Evolutionary conservation across 2,888 invertebrate genomes (phyloP).

Genomic region (Leptinotarsa juncta): DNA sequence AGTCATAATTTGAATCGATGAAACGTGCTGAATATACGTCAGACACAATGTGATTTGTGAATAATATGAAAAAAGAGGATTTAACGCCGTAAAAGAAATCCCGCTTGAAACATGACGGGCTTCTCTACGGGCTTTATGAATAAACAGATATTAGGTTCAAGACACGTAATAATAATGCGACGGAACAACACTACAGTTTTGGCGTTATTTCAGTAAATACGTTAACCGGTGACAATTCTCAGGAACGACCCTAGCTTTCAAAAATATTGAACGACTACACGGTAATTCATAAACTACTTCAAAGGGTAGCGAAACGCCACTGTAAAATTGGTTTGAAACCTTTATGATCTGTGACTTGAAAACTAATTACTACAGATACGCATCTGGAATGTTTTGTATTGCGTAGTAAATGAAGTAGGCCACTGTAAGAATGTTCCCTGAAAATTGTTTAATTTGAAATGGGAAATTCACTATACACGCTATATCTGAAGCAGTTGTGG

Average conservation of each 20-base stretch:
- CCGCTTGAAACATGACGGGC: too few species aligned
- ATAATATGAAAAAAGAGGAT: too few species aligned
- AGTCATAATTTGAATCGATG: too few species aligned
- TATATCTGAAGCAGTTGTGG: too few species aligned
- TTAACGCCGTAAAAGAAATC: too few species aligned
- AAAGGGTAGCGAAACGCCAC: not conserved
- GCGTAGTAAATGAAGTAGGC: not conserved
- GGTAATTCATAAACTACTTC: conserved; percentile 8
- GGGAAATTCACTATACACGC: not conserved
- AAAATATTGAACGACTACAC: not conserved
- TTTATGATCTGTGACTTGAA: conserved; percentile 18
- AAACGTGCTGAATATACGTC: too few species aligned
- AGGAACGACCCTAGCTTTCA: not conserved
- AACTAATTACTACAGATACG: conserved; percentile 8
- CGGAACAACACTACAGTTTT: not conserved
- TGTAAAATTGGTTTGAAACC: conserved; percentile 6
- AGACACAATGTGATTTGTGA: too few species aligned
- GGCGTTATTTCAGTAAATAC: not conserved
- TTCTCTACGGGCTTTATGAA: too few species aligned
- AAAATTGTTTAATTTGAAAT: not conserved
- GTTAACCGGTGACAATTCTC: not conserved
- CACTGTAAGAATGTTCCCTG: not conserved
- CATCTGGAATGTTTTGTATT: not conserved
- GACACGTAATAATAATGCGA: too few species aligned
- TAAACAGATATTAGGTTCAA: too few species aligned